phyloP scores from a whole-genome alignment of 2,113 vertebrate species.

The Pelecanus crispus region DNA sequence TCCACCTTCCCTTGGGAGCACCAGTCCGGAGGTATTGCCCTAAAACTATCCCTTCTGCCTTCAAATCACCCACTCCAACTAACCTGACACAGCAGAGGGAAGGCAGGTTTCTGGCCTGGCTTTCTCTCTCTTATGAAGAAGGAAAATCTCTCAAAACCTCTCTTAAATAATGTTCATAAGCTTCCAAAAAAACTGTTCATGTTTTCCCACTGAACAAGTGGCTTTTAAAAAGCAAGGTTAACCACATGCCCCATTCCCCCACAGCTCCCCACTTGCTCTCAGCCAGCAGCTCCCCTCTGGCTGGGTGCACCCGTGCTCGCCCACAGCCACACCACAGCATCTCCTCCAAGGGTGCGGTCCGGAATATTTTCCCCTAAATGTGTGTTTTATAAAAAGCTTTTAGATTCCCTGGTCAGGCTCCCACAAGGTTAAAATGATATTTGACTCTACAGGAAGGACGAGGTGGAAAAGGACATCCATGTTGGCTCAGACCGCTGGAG shows the following conservation, averaged over 20 bases:
- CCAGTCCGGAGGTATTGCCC: background rate
- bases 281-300: background rate
- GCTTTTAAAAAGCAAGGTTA: background rate
- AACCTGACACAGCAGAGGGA: background rate
- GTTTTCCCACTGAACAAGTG: background rate
- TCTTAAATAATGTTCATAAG: background rate
- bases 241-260: background rate
- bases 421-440: background rate
- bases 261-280: background rate
- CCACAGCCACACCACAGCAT: background rate
- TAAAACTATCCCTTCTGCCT: background rate
- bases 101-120: background rate
- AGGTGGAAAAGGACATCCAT: background rate
- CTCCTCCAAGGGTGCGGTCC: background rate
- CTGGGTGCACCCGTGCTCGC: background rate
- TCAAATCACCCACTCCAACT: background rate
- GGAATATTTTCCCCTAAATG: background rate
- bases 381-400: background rate
- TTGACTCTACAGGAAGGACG: background rate
- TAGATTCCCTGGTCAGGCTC: background rate
- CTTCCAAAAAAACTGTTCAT: background rate
- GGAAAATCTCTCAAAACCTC: background rate
- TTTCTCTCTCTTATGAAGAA: background rate
- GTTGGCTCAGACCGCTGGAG: background rate
- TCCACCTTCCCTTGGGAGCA: background rate